Percentiles rank a stretch among this genome's conserved stretches.
These are phyloP conservation scores for Lithophane ornitopus DNA, from an alignment of 2,888 invertebrate genomes.

Conservation along the genomic window DNA sequence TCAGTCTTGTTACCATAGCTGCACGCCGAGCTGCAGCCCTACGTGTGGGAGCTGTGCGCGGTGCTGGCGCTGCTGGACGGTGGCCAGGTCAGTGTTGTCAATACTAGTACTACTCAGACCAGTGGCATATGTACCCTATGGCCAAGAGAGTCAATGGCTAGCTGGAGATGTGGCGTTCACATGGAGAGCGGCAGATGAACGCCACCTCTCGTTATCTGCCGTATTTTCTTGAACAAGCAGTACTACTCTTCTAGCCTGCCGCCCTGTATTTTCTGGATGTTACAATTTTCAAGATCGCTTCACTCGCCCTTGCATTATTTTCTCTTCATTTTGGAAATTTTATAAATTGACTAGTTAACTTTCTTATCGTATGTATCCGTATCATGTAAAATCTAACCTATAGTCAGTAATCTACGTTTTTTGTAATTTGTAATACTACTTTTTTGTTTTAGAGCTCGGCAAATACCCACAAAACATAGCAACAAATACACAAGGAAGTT, in stretches of 20 bases:
- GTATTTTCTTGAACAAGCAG: not conserved
- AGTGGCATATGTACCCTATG: not conserved
- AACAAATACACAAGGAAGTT: constrained; percentile 96
- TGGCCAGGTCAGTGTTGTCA: no score
- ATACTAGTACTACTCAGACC: no score
- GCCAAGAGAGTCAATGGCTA: not conserved
- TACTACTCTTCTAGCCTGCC: not conserved
- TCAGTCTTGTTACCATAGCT: no score
- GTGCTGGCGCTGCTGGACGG: no score
- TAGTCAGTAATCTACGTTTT: no score
- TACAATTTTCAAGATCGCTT: not conserved
- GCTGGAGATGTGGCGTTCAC: no score
- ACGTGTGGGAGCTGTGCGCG: no score
- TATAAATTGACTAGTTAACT: not conserved
- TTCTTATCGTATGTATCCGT: not conserved
- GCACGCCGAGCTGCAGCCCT: no score
- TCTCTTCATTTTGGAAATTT: not conserved
- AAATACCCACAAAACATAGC: constrained; percentile 95
- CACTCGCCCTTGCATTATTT: not conserved
- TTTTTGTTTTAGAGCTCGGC: constrained; percentile 92
- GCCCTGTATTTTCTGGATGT: not conserved
- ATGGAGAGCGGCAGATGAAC: not conserved
- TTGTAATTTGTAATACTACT: not conserved
- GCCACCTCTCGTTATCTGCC: not conserved
- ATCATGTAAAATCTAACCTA: not conserved